A percentile compares a stretch with the other conserved stretches of the same genome.
Conservation (phyloP, 2,113 vertebrate genomes). For the Felis chaus region DNA sequence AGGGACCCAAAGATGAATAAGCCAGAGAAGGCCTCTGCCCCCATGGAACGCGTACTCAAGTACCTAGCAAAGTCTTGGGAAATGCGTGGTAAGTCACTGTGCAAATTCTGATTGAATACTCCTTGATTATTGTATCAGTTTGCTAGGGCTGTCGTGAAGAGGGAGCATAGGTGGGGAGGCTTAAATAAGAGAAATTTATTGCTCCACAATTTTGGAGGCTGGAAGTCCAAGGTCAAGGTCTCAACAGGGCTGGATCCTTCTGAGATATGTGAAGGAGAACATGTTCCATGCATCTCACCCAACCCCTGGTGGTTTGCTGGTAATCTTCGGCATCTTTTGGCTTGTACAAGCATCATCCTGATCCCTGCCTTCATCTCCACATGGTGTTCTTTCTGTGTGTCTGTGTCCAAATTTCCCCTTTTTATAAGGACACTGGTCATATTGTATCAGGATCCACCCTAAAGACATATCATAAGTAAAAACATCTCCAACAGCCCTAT, state of each 20-base stretch:
- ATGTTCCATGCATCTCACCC: too few relatives aligned
- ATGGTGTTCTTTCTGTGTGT: neutral
- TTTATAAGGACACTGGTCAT: neutral
- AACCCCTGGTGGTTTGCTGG: neutral
- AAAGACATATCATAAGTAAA: neutral
- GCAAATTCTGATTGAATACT: neutral
- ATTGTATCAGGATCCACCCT: too few relatives aligned
- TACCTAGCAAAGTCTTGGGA: neutral
- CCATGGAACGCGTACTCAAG: rapidly evolving
- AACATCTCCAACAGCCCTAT: neutral
- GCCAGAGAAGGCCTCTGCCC: neutral
- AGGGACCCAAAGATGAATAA: neutral
- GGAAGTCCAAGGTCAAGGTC: neutral
- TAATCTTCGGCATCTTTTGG: neutral
- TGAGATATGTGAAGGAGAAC: neutral
- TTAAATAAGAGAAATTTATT: neutral
- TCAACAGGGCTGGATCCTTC: neutral
- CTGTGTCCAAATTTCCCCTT: neutral
- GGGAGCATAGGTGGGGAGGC: rapidly evolving
- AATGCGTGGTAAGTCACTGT: neutral
- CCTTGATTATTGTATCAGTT: neutral
- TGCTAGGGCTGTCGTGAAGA: neutral
- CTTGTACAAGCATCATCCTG: neutral
- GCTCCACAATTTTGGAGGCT: neutral
- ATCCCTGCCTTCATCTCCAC: neutral